These are phyloP conservation scores for Xestia c-nigrum DNA, from an alignment of 2,888 invertebrate species.

Conservation along the genomic window DNA sequence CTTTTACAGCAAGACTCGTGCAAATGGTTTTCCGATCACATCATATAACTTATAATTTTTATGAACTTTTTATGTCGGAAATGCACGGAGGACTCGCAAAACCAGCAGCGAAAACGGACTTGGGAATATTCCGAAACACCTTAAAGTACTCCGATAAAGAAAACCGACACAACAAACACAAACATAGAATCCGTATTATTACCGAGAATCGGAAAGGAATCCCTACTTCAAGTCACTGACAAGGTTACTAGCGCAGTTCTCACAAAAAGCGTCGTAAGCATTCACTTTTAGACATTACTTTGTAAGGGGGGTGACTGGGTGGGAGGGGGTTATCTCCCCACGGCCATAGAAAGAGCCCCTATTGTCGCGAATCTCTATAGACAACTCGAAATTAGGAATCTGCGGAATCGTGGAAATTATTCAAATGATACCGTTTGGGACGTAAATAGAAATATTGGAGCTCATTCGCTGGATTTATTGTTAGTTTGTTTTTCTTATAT, in stretches of 20 bases:
- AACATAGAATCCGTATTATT: conserved; percentile 43
- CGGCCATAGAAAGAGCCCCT: conserved; percentile 69
- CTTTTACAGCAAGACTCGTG: conserved; percentile 17
- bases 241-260: conserved; percentile 61
- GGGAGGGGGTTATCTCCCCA: conserved; percentile 23
- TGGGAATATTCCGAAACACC: conserved; percentile 23
- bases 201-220: conserved; percentile 52
- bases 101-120: conserved; percentile 29
- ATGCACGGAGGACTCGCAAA: conserved; percentile 10
- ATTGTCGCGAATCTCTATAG: conserved; percentile 74
- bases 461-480: conserved; percentile 63
- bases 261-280: conserved; percentile 63
- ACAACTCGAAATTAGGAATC: conserved; percentile 71
- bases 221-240: conserved; percentile 56
- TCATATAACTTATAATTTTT: conserved; percentile 53
- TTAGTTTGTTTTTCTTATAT: conserved; percentile 61
- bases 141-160: conserved; percentile 31
- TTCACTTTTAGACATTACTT: conserved; percentile 65
- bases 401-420: conserved; percentile 67
- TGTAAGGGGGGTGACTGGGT: conserved; percentile 36
- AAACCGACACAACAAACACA: conserved; percentile 42
- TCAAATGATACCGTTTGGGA: conserved; percentile 65
- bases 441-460: conserved; percentile 64
- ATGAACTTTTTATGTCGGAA: conserved; percentile 21
- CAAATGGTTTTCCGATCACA: conserved; percentile 47